Percentiles rank a stretch among this genome's conserved stretches.
These are phyloP conservation scores for Hydropsyche tenuis DNA, from an alignment of 1,140 invertebrate species.

Conservation along the genomic window DNA sequence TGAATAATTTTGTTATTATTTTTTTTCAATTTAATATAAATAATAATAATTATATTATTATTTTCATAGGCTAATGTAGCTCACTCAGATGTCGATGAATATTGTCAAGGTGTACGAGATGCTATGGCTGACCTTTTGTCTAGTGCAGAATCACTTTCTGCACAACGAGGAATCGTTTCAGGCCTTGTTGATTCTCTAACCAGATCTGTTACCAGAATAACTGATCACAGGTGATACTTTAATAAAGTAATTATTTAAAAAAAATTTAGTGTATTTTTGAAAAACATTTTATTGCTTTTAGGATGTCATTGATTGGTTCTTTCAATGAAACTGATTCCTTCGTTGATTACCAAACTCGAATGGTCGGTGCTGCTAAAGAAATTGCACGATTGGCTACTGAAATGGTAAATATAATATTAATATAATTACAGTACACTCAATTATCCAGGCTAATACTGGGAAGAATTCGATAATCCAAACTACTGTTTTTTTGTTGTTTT, in stretches of 20 bases:
- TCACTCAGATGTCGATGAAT: constrained; percentile 86
- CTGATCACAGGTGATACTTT: constrained; percentile 67
- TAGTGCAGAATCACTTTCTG: constrained; percentile 83
- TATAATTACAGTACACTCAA: too few relatives aligned
- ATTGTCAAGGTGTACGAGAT: constrained; percentile 77
- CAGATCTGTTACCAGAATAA: constrained; percentile 81
- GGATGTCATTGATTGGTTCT: constrained; percentile 63
- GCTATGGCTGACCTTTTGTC: constrained; percentile 82
- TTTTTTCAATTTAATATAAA: constrained; percentile 2
- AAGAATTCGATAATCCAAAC: too few relatives aligned
- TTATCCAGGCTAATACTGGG: too few relatives aligned
- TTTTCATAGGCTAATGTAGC: constrained; percentile 71
- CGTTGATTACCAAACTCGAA: constrained; percentile 96
- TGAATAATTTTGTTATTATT: constrained; percentile 12
- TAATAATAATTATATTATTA: neutral
- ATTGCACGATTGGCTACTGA: constrained; percentile 92
- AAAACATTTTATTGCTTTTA: constrained; percentile 48
- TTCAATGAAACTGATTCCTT: constrained; percentile 74
- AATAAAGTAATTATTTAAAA: neutral
- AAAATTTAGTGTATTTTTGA: neutral
- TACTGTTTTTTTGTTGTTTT: too few relatives aligned
- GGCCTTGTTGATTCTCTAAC: constrained; percentile 91
- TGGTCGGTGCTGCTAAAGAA: constrained; percentile 93
- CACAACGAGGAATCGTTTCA: constrained; percentile 83
- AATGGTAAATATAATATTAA: too few relatives aligned